Evolutionary conservation across 2,797 vertebrate genomes (phyloP).

Genomic region (Pogonophryne albipinna): DNA sequence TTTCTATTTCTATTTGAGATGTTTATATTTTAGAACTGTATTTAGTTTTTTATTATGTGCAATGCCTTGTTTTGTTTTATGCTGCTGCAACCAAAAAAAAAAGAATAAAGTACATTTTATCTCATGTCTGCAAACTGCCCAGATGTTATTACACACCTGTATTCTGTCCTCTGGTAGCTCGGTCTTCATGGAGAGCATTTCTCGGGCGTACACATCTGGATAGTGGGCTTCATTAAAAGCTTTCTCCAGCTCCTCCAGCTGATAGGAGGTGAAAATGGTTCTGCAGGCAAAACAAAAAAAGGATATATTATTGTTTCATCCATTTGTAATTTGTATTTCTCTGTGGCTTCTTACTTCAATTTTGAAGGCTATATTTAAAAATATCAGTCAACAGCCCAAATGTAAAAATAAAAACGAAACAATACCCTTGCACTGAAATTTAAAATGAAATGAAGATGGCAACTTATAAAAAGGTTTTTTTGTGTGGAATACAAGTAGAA

Average conservation of each 20-base stretch:
- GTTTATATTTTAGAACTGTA: no score
- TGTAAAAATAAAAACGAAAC: not conserved
- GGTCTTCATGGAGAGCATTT: conserved; percentile 99
- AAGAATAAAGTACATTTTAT: no score
- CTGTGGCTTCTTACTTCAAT: not conserved
- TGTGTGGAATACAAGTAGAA: not conserved
- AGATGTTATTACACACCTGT: conserved; percentile 86
- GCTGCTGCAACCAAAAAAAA: no score
- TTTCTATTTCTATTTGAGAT: no score
- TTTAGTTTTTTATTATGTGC: no score
- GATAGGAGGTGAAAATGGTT: conserved; percentile 98
- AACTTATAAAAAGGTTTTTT: not conserved
- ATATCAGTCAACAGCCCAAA: not conserved
- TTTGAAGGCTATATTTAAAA: not conserved
- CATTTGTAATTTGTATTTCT: not conserved
- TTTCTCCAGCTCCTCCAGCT: conserved; percentile 98
- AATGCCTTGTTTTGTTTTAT: no score
- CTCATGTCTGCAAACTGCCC: not conserved
- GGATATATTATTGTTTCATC: not conserved
- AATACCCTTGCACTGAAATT: not conserved
- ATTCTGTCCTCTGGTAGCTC: conserved; percentile 98
- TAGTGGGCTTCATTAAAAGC: conserved; percentile 98
- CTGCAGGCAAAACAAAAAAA: conserved; percentile 73
- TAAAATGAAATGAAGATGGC: not conserved
- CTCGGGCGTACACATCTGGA: conserved; percentile 96